These are phyloP conservation scores for Isurus oxyrinchus DNA, from an alignment of 2,113 vertebrate species.

Conservation along the genomic window DNA sequence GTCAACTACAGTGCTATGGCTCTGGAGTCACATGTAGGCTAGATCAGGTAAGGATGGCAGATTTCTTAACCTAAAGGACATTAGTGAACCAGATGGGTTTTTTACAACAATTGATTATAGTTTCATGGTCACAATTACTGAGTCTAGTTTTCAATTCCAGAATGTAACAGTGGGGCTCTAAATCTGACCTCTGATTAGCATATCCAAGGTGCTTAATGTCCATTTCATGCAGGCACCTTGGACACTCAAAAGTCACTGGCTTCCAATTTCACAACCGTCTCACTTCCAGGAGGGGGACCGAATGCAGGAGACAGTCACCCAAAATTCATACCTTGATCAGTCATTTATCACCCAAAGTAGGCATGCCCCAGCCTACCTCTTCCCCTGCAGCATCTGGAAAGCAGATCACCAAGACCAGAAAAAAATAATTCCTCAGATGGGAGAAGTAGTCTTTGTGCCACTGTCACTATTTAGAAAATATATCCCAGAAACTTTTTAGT, in stretches of 20 bases:
- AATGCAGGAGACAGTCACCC: neutral
- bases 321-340: neutral
- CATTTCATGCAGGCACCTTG: neutral
- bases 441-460: neutral
- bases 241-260: neutral
- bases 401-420: neutral
- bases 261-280: neutral
- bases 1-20: no score
- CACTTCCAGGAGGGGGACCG: neutral
- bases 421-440: neutral
- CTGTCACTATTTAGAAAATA: neutral
- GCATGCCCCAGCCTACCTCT: neutral
- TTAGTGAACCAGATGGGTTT: no score
- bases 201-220: neutral
- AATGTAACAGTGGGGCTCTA: neutral
- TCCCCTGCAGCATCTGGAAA: neutral
- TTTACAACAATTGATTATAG: no score
- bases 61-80: no score
- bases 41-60: no score
- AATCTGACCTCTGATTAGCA: neutral
- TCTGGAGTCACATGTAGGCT: no score
- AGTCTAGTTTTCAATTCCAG: no score
- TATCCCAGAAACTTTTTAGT: neutral
- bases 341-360: neutral
- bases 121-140: no score